Percentiles rank a stretch among this genome's conserved stretches.
These are phyloP conservation scores for Hipparchia semele DNA, from an alignment of 2,888 invertebrate genomes.

Conservation along the genomic window DNA sequence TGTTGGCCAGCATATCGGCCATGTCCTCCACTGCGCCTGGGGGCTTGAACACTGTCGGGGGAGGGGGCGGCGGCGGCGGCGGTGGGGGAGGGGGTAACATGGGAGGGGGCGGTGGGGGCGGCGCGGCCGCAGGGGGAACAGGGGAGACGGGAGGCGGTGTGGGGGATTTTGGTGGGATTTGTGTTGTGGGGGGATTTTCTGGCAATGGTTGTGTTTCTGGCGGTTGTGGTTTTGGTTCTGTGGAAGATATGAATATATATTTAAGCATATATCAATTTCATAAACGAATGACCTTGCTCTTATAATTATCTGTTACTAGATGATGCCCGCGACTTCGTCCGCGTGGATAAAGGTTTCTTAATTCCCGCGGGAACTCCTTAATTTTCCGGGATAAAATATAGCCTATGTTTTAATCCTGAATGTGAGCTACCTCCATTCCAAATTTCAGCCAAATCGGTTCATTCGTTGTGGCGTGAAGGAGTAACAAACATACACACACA, in stretches of 20 bases:
- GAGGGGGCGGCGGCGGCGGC: constrained; percentile 72
- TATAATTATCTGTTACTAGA: too few relatives aligned
- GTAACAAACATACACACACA: too few relatives aligned
- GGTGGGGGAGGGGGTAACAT: constrained; percentile 51
- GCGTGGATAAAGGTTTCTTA: too few relatives aligned
- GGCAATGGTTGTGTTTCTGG: constrained; percentile 22
- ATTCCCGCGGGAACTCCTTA: too few relatives aligned
- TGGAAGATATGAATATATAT: neutral
- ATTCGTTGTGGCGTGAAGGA: too few relatives aligned
- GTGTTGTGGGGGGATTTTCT: neutral
- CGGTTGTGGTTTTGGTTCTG: constrained; percentile 29
- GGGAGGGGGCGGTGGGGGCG: constrained; percentile 45
- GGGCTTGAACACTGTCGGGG: constrained; percentile 61
- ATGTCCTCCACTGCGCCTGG: constrained; percentile 65
- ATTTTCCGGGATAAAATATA: too few relatives aligned
- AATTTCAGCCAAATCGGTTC: too few relatives aligned
- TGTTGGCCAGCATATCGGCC: constrained; percentile 83
- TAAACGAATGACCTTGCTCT: too few relatives aligned
- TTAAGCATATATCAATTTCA: too few relatives aligned
- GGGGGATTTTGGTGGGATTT: constrained; percentile 20
- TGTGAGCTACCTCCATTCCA: too few relatives aligned
- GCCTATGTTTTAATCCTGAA: too few relatives aligned
- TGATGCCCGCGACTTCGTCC: too few relatives aligned
- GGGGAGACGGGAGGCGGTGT: constrained; percentile 38
- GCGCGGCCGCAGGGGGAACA: constrained; percentile 41